Conservation (phyloP, 2,888 invertebrate species). For the Blera fallax region DNA sequence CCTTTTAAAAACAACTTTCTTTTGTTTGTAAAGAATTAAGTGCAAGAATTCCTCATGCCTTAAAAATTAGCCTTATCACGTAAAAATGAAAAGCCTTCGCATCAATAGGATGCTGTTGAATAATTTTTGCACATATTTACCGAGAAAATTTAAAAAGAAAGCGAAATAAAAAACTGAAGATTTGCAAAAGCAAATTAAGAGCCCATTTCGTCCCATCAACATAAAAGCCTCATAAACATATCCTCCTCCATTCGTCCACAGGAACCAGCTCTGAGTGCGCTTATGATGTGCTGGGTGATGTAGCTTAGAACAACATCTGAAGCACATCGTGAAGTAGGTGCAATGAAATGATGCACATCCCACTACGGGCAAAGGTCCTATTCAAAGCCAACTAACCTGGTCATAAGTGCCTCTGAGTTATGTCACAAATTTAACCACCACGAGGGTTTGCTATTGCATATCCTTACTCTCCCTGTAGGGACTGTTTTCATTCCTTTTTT, state of each 20-base stretch:
- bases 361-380: constrained; percentile 55
- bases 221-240: constrained; percentile 55
- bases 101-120: constrained; percentile 46
- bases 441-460: not conserved
- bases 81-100: constrained; percentile 41
- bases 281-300: constrained; percentile 8
- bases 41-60: constrained; percentile 16
- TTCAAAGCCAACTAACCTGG: constrained; percentile 70
- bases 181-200: constrained; percentile 63
- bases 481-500: not conserved
- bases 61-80: constrained; percentile 66
- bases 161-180: not conserved
- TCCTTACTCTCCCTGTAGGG: not conserved
- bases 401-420: constrained; percentile 54
- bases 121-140: constrained; percentile 64
- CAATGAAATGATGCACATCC: constrained; percentile 66
- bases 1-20: too few species aligned
- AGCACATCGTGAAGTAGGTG: constrained; percentile 70
- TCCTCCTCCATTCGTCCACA: not conserved
- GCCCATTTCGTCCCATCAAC: constrained; percentile 57
- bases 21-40: constrained; percentile 10
- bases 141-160: constrained; percentile 11
- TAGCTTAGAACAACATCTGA: constrained; percentile 59
- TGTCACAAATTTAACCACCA: constrained; percentile 57
- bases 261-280: not conserved